Evolutionary conservation across 2,113 vertebrate species (phyloP).

Genomic region (Montifringilla adamsi): DNA sequence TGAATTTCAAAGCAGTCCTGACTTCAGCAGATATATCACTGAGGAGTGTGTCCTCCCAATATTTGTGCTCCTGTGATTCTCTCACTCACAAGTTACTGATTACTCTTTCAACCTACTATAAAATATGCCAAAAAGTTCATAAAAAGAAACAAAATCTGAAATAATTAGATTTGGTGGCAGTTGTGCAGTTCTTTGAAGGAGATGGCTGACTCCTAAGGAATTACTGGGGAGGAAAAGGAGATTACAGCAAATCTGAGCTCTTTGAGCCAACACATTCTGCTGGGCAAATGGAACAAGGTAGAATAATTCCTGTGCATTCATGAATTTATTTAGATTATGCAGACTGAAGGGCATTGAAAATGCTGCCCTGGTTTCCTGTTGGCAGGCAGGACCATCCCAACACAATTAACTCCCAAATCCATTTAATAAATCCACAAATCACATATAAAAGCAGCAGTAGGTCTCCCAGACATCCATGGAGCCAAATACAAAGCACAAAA

Average conservation of each 20-base stretch:
- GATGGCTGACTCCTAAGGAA: neutral
- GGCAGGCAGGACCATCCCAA: constrained; percentile 36
- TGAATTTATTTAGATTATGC: constrained; percentile 44
- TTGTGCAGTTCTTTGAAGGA: neutral
- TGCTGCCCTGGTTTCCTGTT: constrained; percentile 16
- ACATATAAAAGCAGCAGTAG: neutral
- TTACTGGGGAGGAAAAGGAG: constrained; percentile 32
- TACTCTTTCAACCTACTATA: neutral
- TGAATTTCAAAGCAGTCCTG: neutral
- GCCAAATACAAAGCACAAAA: neutral
- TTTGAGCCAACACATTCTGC: constrained; percentile 18
- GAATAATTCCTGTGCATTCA: constrained; percentile 18
- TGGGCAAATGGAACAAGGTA: neutral
- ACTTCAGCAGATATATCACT: neutral
- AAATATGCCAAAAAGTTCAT: neutral
- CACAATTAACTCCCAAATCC: constrained; percentile 54
- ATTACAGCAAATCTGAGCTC: constrained; percentile 28
- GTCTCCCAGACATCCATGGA: neutral
- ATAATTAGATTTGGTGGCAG: neutral
- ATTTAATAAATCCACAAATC: constrained; percentile 46
- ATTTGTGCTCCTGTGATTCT: neutral
- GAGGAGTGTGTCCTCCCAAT: neutral
- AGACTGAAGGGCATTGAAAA: constrained; percentile 12
- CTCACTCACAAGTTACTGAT: neutral
- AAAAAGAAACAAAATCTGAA: neutral